Conservation (phyloP, 2,113 vertebrate genomes). For the Microtus oregoni region DNA sequence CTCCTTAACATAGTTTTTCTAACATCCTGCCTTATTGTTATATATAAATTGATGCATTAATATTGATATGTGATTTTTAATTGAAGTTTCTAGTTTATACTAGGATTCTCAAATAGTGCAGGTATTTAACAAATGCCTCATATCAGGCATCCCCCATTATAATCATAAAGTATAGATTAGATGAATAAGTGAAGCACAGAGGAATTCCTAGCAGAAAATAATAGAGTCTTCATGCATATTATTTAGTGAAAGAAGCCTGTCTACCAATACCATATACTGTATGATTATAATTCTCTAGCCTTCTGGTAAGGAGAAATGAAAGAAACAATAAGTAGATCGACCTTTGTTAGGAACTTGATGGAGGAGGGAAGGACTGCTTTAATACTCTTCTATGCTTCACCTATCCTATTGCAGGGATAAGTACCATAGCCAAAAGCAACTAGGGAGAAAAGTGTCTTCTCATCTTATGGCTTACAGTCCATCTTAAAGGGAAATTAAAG, state of each 20-base stretch:
- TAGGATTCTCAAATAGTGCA: background rate
- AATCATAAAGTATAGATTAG: background rate
- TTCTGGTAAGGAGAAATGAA: background rate
- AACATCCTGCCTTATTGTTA: background rate
- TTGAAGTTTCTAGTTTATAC: background rate
- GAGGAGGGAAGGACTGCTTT: background rate
- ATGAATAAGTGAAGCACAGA: background rate
- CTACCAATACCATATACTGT: background rate
- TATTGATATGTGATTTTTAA: conserved; percentile 1
- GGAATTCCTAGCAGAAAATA: background rate
- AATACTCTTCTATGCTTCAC: background rate
- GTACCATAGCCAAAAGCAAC: background rate
- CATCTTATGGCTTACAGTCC: background rate
- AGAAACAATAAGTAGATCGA: background rate
- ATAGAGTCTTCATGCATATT: background rate
- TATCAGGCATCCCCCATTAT: background rate
- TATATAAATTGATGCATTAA: background rate
- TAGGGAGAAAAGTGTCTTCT: background rate
- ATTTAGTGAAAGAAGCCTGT: background rate
- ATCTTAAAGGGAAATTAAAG: background rate
- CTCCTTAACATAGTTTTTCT: background rate
- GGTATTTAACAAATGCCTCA: conserved; percentile 32
- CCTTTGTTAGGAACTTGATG: background rate
- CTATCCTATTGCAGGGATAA: background rate
- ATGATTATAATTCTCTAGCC: background rate